A percentile compares a stretch with the other conserved stretches of the same genome.
Conservation (phyloP, 2,797 vertebrate species). For the Gymnoscopelus microlampas region DNA sequence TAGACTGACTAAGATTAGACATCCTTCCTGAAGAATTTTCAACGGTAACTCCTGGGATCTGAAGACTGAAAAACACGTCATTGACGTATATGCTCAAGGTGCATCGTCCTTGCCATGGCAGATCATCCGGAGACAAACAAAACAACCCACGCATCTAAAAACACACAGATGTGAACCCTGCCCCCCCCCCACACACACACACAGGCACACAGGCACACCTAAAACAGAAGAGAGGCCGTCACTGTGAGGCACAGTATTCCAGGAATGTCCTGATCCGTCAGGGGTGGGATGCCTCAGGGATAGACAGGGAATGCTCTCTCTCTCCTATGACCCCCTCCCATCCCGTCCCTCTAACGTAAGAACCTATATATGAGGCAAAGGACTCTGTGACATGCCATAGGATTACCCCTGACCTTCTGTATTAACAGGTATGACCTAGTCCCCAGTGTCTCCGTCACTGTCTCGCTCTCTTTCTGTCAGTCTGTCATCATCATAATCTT, state of each 20-base stretch:
- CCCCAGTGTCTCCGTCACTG: conserved; percentile 5
- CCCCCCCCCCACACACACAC: neutral
- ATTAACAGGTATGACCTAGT: conserved; percentile 28
- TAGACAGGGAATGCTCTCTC: conserved; percentile 42
- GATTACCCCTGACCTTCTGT: conserved; percentile 30
- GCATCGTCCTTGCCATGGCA: conserved; percentile 27
- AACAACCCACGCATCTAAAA: conserved; percentile 61
- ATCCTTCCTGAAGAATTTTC: conserved; percentile 72
- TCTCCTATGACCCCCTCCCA: neutral
- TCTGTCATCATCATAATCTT: conserved; percentile 26
- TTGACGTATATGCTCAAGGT: conserved; percentile 52
- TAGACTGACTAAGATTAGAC: conserved; percentile 65
- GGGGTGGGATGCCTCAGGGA: conserved; percentile 52
- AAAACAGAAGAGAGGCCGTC: conserved; percentile 29
- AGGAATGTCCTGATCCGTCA: conserved; percentile 66
- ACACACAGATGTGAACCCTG: conserved; percentile 53
- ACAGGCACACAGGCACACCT: neutral
- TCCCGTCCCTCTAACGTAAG: conserved; percentile 18
- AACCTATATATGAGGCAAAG: conserved; percentile 2
- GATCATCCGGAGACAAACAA: conserved; percentile 51
- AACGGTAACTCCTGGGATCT: conserved; percentile 61
- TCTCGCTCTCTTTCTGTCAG: conserved; percentile 31
- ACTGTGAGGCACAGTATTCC: conserved; percentile 63
- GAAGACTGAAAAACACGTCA: conserved; percentile 51
- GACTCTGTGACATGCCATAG: conserved; percentile 38